These are phyloP conservation scores for Patella pellucida DNA, from an alignment of 2,888 invertebrate genomes.

Conservation along the genomic window DNA sequence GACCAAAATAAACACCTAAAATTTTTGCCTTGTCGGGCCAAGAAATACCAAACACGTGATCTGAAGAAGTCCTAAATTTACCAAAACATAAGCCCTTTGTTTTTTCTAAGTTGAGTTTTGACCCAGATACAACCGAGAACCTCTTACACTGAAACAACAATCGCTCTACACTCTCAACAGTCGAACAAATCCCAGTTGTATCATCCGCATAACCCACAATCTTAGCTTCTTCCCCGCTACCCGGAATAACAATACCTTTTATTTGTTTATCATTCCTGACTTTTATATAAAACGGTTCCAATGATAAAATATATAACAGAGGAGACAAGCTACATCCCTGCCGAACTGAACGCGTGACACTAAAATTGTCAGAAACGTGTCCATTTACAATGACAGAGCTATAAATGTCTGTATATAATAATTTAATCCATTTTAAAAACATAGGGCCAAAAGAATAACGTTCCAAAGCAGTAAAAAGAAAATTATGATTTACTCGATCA, in stretches of 20 bases:
- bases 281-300: background rate
- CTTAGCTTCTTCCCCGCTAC: background rate
- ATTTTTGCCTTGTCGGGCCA: constrained; percentile 9
- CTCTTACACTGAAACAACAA: constrained; percentile 9
- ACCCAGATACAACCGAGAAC: constrained; percentile 12
- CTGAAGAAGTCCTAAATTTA: background rate
- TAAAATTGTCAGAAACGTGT: constrained; percentile 26
- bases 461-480: constrained; percentile 34
- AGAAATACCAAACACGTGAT: background rate
- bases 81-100: constrained; percentile 1
- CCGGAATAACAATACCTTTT: background rate
- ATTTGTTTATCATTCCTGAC: background rate
- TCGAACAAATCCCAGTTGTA: background rate
- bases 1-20: constrained; percentile 27
- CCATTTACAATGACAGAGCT: constrained; percentile 40
- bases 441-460: constrained; percentile 39
- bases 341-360: background rate
- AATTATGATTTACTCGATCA: constrained; percentile 41
- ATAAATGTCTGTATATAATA: constrained; percentile 37
- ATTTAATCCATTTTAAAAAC: constrained; percentile 40
- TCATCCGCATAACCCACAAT: background rate
- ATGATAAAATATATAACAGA: background rate
- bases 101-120: constrained; percentile 22
- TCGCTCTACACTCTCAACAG: constrained; percentile 1
- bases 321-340: background rate